Evolutionary conservation across 2,113 vertebrate genomes (phyloP), one percentile per base, ranked within the genome.

Genomic region (Petroica traversi): DNA sequence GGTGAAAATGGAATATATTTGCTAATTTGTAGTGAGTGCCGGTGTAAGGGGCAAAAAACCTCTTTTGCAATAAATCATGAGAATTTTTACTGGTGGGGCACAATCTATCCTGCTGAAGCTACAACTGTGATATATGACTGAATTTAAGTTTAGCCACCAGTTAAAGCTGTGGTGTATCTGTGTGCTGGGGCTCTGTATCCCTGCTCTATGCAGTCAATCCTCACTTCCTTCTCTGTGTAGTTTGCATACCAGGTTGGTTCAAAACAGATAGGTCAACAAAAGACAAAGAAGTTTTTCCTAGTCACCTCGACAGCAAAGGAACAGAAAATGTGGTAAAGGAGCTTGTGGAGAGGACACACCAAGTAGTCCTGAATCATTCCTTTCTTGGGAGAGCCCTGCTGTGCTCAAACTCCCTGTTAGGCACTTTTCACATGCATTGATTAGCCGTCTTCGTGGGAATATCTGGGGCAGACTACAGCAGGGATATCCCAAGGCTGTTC

Each of bases 141-240:
- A 63, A 58, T 62, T 58, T 24, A 36, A 2, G 20, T 46, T 55
- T 76, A 40, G 41, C 3, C 0, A 0, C 41, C 26, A 64, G 40
- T 29, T 51, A 12, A 20, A 84, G 26, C 33, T 64, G 4, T 31
- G 19, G 3, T 46, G 6, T 38, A 26, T 12, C 31, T 80, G 26
- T 25, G 38, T 19, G 18, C 5, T 13, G 34, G 15, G 16, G 6
- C 24, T 80, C 28, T 67, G 5, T 19, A 2, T 38, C 17, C 9
- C 43, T 72, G 38, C 3, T 8, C 8, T 1, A 0, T 51, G 36
- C 9, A 29, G 12, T 31, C 73, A 14, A 8, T 40, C 24, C 25
- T 79, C 24, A 19, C 33, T 76, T 54, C 8, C 11, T n/a, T 62
- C 23, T 78, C 28, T 46, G 10, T 64, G 46, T 22, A 15, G 19